Evolutionary conservation across 2,113 vertebrate genomes (phyloP).

Genomic region (Neomonachus schauinslandi): DNA sequence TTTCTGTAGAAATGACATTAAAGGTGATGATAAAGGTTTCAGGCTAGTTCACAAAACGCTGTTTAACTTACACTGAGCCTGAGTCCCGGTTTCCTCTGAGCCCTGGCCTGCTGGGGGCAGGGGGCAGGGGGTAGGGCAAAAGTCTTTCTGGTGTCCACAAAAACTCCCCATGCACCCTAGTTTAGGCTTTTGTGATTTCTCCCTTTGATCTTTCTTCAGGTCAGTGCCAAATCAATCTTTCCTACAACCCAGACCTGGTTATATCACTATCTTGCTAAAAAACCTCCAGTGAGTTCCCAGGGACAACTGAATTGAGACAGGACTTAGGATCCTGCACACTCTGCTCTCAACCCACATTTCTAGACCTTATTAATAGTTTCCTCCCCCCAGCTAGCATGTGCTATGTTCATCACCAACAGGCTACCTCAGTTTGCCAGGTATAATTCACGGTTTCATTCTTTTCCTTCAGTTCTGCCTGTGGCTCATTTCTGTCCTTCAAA

Average conservation of each 20-base stretch:
- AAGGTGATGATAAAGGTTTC: not conserved
- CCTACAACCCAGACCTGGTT: not conserved
- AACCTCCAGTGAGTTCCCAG: not conserved
- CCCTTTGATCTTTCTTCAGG: not conserved
- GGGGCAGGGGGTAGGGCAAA: not conserved
- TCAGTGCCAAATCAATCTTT: not conserved
- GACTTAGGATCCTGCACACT: not conserved
- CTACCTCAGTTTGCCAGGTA: not conserved
- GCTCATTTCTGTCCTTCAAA: not conserved
- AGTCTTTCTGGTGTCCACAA: not conserved
- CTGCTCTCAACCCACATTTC: not conserved
- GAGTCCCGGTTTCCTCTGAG: not conserved
- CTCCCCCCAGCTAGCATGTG: not conserved
- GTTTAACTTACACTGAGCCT: not conserved
- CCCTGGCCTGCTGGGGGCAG: not conserved
- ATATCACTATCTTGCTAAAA: not conserved
- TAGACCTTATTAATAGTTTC: not conserved
- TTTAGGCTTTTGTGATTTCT: not conserved
- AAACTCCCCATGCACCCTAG: not conserved
- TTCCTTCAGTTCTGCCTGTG: not conserved
- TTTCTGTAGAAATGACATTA: not conserved
- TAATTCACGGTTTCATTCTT: not conserved
- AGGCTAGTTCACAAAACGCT: not conserved
- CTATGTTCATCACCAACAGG: not conserved
- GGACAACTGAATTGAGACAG: not conserved